phyloP scores from a whole-genome alignment of 2,113 vertebrate genomes.

The Cynoglossus semilaevis region DNA sequence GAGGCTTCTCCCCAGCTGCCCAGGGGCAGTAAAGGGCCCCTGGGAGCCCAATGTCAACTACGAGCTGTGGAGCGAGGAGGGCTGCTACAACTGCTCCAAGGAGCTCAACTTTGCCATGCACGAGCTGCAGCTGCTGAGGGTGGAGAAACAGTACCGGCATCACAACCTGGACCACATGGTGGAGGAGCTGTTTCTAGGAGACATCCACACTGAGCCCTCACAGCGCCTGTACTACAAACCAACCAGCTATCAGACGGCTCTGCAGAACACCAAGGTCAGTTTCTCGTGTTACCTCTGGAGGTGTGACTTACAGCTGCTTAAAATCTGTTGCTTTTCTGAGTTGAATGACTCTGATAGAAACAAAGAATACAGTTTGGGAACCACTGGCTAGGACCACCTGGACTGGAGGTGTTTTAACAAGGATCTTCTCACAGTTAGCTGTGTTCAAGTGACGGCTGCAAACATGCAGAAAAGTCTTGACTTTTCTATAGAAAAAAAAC shows the following conservation, averaged over 20 bases:
- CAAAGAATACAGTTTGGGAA: too few relatives aligned
- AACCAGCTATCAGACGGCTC: constrained; percentile 89
- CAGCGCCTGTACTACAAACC: constrained; percentile 93
- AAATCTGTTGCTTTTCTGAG: too few relatives aligned
- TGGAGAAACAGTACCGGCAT: constrained; percentile 92
- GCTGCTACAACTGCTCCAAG: constrained; percentile 80
- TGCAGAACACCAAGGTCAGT: constrained; percentile 91
- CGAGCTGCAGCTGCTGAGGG: constrained; percentile 90
- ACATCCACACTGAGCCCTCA: constrained; percentile 87
- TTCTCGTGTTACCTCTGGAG: not conserved
- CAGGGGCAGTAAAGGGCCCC: constrained; percentile 63
- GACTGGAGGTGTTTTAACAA: not conserved
- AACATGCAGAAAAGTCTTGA: not conserved
- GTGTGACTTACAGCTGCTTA: not conserved
- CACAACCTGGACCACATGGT: constrained; percentile 89
- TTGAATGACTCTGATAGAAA: too few relatives aligned
- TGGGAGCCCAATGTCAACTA: constrained; percentile 82
- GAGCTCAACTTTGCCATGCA: constrained; percentile 95
- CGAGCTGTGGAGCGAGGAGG: constrained; percentile 86
- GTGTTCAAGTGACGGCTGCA: not conserved
- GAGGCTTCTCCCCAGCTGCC: constrained; percentile 81
- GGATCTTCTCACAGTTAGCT: not conserved
- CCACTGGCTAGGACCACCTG: too few relatives aligned
- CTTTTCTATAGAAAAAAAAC: too few relatives aligned
- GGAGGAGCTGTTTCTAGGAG: constrained; percentile 93